Base-by-base conservation (phyloP, 2,113 vertebrate genomes). In the Pseudorhombus dupliciocellatus region DNA sequence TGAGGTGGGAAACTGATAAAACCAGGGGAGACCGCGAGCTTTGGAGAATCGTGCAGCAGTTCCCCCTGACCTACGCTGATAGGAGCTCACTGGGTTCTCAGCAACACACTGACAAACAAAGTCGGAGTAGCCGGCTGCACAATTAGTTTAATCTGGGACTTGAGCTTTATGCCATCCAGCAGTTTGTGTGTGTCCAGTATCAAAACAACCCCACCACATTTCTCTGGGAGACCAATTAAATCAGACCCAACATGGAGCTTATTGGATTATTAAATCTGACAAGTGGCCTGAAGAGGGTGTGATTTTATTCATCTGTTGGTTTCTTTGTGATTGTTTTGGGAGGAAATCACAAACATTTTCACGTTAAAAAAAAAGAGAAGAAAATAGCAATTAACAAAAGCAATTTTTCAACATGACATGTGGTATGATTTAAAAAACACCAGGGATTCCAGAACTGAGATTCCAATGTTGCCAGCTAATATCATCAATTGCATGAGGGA, bases 21-120 rank as follows among this genome's bases (percentile, higher is more conserved):
- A 58, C 67, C 9, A 11, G 34, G 81, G 73, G 68, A 85, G 77
- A 86, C 81, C 72, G 70, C 85, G 85, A 85, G 82, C 54, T 53
- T 22, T 52, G 58, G 67, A 69, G 85, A 77, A 86, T 50, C n/a
- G 28, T 46, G 54, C 12, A 16, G 15, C 16, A 74, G 87, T 86
- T 85, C 9, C 62, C 51, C 75, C 52, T 58, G 59, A 75, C 56
- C 56, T 50, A 25, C 61, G 54, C 68, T 50, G 31, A 63, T 70
- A 37, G 24, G 61, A 79, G 71, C 40, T 70, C 61, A 56, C 55
- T n/a, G 14, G 8, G 46, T 10, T 18, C 55, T 6, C 55, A 6
- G 52, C 16, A 25, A 2, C 24, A 62, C 10, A 62, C 73, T 44
- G 67, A 81, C n/a, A 78, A 75, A 78, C 44, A 60, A 42, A 46